A percentile compares a stretch with the other conserved stretches of the same genome.
phyloP scores from a whole-genome alignment of 1,140 invertebrate species.

The Micrasema minimum region DNA sequence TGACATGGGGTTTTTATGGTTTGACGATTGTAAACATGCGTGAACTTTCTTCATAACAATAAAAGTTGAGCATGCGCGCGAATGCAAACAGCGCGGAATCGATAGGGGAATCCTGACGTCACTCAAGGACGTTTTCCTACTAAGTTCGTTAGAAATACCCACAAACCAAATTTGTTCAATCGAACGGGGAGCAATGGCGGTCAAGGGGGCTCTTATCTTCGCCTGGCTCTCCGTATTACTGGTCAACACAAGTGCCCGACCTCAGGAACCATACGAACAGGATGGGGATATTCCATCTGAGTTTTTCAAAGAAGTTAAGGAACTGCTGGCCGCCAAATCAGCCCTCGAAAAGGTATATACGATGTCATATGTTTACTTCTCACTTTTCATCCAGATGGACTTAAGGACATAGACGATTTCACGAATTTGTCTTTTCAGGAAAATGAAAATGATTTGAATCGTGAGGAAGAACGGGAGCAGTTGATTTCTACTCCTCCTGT shows the following conservation, averaged over 20 bases:
- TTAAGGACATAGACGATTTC: too few relatives aligned
- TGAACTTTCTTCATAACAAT: slow-evolving; percentile 5
- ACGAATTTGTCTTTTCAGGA: slow-evolving; percentile 36
- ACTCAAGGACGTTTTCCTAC: slow-evolving; percentile 14
- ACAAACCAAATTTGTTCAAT: slow-evolving; percentile 23
- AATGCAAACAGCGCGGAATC: background rate
- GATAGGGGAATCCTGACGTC: slow-evolving; percentile 24
- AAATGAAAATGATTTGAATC: slow-evolving; percentile 40
- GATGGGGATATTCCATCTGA: slow-evolving; percentile 33
- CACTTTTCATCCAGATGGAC: background rate
- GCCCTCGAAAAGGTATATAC: slow-evolving; percentile 38
- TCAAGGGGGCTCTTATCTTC: slow-evolving; percentile 30
- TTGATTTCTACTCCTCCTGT: slow-evolving; percentile 54
- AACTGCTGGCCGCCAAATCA: slow-evolving; percentile 53
- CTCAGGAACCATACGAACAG: slow-evolving; percentile 34
- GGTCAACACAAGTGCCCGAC: slow-evolving; percentile 1
- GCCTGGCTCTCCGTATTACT: slow-evolving; percentile 5
- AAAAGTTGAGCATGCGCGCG: slow-evolving; percentile 14
- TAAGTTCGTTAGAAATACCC: slow-evolving; percentile 20
- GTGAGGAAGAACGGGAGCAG: slow-evolving; percentile 29
- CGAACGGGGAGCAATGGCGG: slow-evolving; percentile 36
- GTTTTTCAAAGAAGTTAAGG: slow-evolving; percentile 56
- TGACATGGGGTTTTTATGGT: too few relatives aligned
- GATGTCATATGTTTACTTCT: slow-evolving; percentile 29
- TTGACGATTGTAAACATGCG: slow-evolving; percentile 2